These are phyloP conservation scores for Trachelus troglodyta DNA, from an alignment of 2,888 invertebrate species.

Conservation along the genomic window DNA sequence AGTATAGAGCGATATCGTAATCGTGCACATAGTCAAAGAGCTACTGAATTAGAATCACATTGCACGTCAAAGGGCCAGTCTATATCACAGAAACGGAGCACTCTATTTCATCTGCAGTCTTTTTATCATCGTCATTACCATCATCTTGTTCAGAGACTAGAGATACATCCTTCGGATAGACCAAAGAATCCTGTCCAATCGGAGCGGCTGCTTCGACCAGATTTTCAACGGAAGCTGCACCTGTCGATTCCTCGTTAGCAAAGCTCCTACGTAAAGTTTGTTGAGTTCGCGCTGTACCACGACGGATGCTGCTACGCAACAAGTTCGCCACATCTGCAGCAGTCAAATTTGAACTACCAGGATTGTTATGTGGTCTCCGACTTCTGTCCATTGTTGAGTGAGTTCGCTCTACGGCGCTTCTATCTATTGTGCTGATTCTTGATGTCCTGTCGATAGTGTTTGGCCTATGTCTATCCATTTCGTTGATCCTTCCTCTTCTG, in stretches of 20 bases:
- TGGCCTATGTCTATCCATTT: slow-evolving; percentile 40
- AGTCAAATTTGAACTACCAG: slow-evolving; percentile 65
- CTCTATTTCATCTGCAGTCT: slow-evolving; percentile 62
- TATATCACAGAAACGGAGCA: slow-evolving; percentile 65
- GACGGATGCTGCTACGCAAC: slow-evolving; percentile 70
- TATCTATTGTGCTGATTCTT: slow-evolving; percentile 45
- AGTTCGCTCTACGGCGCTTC: slow-evolving; percentile 40
- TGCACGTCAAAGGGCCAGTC: slow-evolving; percentile 35
- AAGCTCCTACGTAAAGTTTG: slow-evolving; percentile 53
- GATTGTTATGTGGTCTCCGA: slow-evolving; percentile 29
- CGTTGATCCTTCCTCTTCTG: slow-evolving; percentile 12
- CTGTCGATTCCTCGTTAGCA: slow-evolving; percentile 18
- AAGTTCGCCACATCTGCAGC: slow-evolving; percentile 72
- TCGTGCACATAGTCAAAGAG: not conserved
- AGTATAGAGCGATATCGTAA: not conserved
- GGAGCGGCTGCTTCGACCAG: slow-evolving; percentile 63
- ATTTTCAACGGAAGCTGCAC: slow-evolving; percentile 55
- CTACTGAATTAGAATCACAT: slow-evolving; percentile 12
- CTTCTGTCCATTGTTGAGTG: slow-evolving; percentile 52
- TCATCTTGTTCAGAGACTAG: slow-evolving; percentile 50
- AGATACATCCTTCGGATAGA: slow-evolving; percentile 51
- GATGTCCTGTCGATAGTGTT: slow-evolving; percentile 53
- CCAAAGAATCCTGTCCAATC: slow-evolving; percentile 58
- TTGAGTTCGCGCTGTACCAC: slow-evolving; percentile 63
- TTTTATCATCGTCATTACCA: slow-evolving; percentile 50